Evolutionary conservation across 2,113 vertebrate genomes (phyloP).

Genomic region (Oncorhynchus nerka): DNA sequence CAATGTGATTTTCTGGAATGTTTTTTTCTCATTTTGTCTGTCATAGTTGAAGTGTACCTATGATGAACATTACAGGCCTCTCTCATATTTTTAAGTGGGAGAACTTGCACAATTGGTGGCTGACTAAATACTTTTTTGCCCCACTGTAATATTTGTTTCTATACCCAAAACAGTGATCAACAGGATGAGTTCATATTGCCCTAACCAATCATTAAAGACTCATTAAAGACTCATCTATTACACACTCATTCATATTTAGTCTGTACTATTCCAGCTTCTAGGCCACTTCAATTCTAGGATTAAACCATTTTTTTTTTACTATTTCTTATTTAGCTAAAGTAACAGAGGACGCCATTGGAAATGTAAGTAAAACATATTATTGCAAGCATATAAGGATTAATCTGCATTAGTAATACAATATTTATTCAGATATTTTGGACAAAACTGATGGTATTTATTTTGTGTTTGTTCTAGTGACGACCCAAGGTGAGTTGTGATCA

Average conservation of each 20-base stretch:
- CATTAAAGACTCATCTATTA: background rate
- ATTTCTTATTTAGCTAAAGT: slow-evolving; percentile 17
- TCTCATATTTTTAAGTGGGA: too few species aligned
- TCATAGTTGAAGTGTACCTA: too few species aligned
- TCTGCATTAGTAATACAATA: background rate
- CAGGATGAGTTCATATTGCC: background rate
- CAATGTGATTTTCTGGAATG: too few species aligned
- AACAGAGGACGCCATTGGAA: slow-evolving; percentile 16
- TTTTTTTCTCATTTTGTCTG: too few species aligned
- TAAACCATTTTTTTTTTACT: background rate
- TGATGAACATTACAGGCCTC: too few species aligned
- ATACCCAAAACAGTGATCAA: background rate
- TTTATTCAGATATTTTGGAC: slow-evolving; percentile 4
- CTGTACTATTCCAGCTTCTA: background rate
- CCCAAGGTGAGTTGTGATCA: slow-evolving; percentile 27
- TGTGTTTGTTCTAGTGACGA: slow-evolving; percentile 24
- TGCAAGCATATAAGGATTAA: background rate
- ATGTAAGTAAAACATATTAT: slow-evolving; percentile 15
- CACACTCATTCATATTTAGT: background rate
- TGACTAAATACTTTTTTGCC: too few species aligned
- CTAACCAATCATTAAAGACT: background rate
- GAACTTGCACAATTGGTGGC: too few species aligned
- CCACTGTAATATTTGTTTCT: background rate
- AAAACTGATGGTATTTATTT: slow-evolving; percentile 4
- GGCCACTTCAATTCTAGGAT: background rate